Conservation (phyloP, 1,140 invertebrate species). For the Lethrus apterus region DNA sequence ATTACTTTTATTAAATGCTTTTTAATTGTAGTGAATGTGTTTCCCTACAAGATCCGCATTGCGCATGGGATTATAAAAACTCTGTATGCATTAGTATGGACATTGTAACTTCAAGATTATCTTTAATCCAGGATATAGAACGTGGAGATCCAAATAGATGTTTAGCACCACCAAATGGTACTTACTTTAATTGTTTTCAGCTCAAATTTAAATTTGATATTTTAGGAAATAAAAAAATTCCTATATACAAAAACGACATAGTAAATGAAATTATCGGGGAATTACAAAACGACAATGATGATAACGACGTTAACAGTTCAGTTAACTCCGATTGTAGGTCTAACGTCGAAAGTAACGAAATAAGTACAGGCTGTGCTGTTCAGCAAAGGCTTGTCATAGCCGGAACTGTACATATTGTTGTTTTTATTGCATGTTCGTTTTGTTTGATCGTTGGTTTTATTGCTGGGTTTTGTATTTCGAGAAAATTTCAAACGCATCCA, state of each 20-base stretch:
- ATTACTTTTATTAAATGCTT: slow-evolving; percentile 30
- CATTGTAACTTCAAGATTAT: slow-evolving; percentile 31
- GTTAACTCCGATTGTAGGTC: slow-evolving; percentile 18
- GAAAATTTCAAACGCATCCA: slow-evolving; percentile 62
- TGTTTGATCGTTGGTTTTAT: slow-evolving; percentile 76
- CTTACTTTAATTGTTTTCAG: slow-evolving; percentile 5
- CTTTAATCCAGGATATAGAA: slow-evolving; percentile 35
- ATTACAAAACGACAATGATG: slow-evolving; percentile 19
- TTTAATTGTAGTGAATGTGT: slow-evolving; percentile 83
- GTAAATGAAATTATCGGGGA: slow-evolving; percentile 13
- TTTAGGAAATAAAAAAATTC: slow-evolving; percentile 4
- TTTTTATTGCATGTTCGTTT: slow-evolving; percentile 68
- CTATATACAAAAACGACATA: slow-evolving; percentile 4
- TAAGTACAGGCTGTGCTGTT: slow-evolving; percentile 42
- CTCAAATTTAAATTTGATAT: not conserved
- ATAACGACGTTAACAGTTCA: slow-evolving; percentile 17
- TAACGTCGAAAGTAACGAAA: slow-evolving; percentile 16
- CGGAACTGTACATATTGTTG: slow-evolving; percentile 69
- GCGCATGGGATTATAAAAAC: slow-evolving; percentile 84
- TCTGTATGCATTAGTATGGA: slow-evolving; percentile 53
- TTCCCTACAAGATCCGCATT: slow-evolving; percentile 91
- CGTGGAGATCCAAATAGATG: slow-evolving; percentile 32
- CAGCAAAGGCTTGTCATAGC: slow-evolving; percentile 58
- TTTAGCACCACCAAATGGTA: slow-evolving; percentile 25
- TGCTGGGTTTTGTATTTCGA: slow-evolving; percentile 73